Percentiles rank a stretch among this genome's conserved stretches.
phyloP scores from a whole-genome alignment of 2,797 vertebrate species.

The Pantherophis alleghaniensis region DNA sequence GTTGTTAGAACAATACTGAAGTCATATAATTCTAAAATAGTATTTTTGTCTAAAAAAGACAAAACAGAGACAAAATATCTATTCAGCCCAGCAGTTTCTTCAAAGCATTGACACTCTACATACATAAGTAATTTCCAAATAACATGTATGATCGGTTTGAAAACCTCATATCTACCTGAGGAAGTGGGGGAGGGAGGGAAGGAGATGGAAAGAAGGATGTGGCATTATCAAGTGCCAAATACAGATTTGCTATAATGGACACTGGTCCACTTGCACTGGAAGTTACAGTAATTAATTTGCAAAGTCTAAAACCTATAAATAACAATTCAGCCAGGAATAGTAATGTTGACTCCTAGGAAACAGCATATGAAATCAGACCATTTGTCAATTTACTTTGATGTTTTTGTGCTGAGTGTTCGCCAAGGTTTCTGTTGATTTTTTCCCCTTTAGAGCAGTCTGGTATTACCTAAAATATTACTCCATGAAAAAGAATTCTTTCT shows the following conservation, averaged over 20 bases:
- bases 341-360: background rate
- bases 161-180: background rate
- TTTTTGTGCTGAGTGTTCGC: background rate
- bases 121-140: constrained; percentile 36
- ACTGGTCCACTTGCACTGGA: constrained; percentile 34
- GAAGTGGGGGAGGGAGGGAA: constrained; percentile 24
- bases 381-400: background rate
- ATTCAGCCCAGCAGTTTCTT: background rate
- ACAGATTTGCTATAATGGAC: constrained; percentile 20
- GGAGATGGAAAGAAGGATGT: constrained; percentile 35
- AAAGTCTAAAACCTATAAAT: constrained; percentile 44
- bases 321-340: constrained; percentile 24
- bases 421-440: background rate
- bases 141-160: background rate
- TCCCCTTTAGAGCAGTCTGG: background rate
- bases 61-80: background rate
- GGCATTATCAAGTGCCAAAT: constrained; percentile 11
- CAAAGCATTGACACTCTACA: background rate
- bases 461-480: background rate
- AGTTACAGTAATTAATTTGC: constrained; percentile 37
- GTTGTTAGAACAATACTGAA: background rate
- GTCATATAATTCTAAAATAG: background rate
- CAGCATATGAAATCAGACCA: background rate
- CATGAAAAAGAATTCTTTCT: background rate
- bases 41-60: background rate